These are phyloP conservation scores for Nebria salina DNA, from an alignment of 2,888 invertebrate genomes.

Conservation along the genomic window DNA sequence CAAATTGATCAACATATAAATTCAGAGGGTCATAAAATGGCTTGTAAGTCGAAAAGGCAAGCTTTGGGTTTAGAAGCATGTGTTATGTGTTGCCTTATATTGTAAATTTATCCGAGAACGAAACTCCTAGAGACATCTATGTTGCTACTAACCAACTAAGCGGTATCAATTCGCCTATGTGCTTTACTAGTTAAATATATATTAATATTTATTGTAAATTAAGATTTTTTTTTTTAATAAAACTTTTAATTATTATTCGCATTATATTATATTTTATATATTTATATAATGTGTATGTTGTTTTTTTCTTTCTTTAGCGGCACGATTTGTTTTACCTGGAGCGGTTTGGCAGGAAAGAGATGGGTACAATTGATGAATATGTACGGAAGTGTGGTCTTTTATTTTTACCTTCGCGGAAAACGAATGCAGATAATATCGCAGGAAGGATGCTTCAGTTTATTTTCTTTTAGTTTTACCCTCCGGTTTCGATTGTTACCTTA, in stretches of 20 bases:
- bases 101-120: not conserved
- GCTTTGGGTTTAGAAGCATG: not conserved
- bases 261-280: too few species aligned
- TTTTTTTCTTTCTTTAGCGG: too few species aligned
- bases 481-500: not conserved
- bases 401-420: not conserved
- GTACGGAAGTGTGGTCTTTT: not conserved
- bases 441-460: not conserved
- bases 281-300: too few species aligned
- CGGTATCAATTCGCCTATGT: too few species aligned
- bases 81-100: not conserved
- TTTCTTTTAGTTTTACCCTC: not conserved
- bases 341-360: not conserved
- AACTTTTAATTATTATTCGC: too few species aligned
- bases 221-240: too few species aligned
- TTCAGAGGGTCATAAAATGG: not conserved
- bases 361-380: not conserved
- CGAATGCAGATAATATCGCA: not conserved
- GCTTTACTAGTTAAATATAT: too few species aligned
- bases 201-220: too few species aligned
- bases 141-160: not conserved
- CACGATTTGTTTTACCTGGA: too few species aligned
- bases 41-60: not conserved
- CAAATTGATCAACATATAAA: not conserved
- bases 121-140: not conserved